Percentiles rank a stretch among this genome's conserved stretches.
Conservation (phyloP, 1,140 invertebrate species). For the Panagrolaimus sp. region DNA sequence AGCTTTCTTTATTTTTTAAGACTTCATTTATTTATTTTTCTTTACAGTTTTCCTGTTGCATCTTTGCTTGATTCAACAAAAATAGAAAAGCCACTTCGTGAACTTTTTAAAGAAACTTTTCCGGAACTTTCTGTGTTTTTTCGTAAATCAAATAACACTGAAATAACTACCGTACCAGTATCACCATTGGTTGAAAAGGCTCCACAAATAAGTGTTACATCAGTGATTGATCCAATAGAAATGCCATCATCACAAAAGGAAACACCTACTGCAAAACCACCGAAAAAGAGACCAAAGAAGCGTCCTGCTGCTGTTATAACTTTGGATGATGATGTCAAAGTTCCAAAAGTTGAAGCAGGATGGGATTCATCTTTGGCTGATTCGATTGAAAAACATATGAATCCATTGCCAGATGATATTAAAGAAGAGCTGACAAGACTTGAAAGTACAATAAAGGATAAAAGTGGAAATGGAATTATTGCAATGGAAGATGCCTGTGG, state of each 20-base stretch:
- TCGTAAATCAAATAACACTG: not conserved
- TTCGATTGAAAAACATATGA: not conserved
- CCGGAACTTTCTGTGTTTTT: not conserved
- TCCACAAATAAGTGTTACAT: not conserved
- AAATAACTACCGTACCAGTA: not conserved
- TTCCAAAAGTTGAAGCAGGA: not conserved
- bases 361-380: not conserved
- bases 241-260: not conserved
- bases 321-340: not conserved
- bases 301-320: not conserved
- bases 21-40: not conserved
- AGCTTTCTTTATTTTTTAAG: not conserved
- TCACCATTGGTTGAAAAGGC: not conserved
- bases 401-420: not conserved
- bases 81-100: slow-evolving; percentile 7
- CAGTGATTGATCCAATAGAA: not conserved
- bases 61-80: slow-evolving; percentile 1
- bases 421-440: slow-evolving; percentile 1
- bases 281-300: not conserved
- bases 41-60: not conserved
- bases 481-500: not conserved
- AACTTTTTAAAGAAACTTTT: slow-evolving; percentile 15
- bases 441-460: not conserved
- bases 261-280: not conserved
- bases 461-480: not conserved